phyloP scores from a whole-genome alignment of 2,888 invertebrate genomes.

The Rotaria socialis region DNA sequence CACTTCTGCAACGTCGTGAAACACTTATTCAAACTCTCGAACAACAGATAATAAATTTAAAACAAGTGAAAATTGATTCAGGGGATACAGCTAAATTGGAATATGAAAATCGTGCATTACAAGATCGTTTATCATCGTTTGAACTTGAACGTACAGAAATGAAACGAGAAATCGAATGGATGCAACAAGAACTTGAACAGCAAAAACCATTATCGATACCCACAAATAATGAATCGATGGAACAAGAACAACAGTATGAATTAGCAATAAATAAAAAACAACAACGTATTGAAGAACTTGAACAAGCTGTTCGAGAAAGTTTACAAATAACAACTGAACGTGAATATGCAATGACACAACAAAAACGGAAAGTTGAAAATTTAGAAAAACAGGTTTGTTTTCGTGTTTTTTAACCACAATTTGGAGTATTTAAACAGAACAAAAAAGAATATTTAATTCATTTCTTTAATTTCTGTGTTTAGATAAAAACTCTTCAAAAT shows the following conservation, averaged over 20 bases:
- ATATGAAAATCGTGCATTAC: slow-evolving; percentile 29
- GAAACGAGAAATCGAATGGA: slow-evolving; percentile 52
- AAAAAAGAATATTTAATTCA: too few relatives aligned
- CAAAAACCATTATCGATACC: not conserved
- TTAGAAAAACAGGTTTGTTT: slow-evolving; percentile 39
- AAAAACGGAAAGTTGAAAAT: slow-evolving; percentile 58
- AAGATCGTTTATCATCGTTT: slow-evolving; percentile 62
- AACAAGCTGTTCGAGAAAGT: slow-evolving; percentile 77
- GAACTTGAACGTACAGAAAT: slow-evolving; percentile 85
- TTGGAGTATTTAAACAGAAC: too few relatives aligned
- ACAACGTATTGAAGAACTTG: slow-evolving; percentile 71
- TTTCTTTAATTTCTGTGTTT: not conserved
- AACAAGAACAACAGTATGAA: slow-evolving; percentile 45
- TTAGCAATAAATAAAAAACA: slow-evolving; percentile 46
- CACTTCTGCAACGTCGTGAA: slow-evolving; percentile 40
- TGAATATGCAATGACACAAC: slow-evolving; percentile 61
- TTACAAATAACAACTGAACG: slow-evolving; percentile 64
- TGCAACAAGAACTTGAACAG: slow-evolving; percentile 54
- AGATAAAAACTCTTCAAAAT: slow-evolving; percentile 40
- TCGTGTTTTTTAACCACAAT: too few relatives aligned
- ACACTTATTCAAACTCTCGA: slow-evolving; percentile 41
- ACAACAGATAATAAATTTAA: not conserved
- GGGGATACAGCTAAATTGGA: not conserved
- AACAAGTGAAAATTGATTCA: not conserved
- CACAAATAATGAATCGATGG: slow-evolving; percentile 43